A percentile compares a stretch with the other conserved stretches of the same genome.
Evolutionary conservation across 2,888 invertebrate species (phyloP).

Genomic region (Heliconius aoede): DNA sequence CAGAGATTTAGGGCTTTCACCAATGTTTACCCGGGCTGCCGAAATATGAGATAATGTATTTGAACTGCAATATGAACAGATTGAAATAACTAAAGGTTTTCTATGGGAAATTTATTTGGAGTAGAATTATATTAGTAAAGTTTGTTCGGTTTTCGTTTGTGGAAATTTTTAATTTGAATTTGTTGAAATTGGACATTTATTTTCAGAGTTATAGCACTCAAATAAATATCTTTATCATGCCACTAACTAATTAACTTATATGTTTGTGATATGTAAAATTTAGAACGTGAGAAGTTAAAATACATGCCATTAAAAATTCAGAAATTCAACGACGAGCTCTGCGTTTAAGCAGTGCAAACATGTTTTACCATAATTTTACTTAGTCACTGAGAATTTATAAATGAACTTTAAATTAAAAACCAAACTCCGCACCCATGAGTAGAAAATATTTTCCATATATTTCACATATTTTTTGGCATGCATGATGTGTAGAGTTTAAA

Average conservation of each 20-base stretch:
- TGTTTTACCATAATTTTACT: conserved; percentile 3
- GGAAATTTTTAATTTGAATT: not conserved
- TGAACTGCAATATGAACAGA: conserved; percentile 60
- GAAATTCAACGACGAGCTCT: not conserved
- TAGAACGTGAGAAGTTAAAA: not conserved
- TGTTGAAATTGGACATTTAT: not conserved
- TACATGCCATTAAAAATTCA: not conserved
- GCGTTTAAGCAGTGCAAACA: not conserved
- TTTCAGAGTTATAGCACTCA: too few species aligned
- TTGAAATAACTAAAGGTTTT: conserved; percentile 31
- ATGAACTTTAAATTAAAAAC: not conserved
- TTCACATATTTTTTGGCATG: too few species aligned
- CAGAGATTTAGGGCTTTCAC: conserved; percentile 66
- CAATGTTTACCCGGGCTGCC: conserved; percentile 62
- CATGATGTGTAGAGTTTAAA: too few species aligned
- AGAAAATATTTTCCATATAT: too few species aligned
- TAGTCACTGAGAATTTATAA: conserved; percentile 1
- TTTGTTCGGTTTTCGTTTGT: not conserved
- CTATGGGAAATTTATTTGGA: not conserved
- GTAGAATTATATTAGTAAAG: conserved; percentile 7
- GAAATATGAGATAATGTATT: conserved; percentile 71
- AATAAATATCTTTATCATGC: too few species aligned
- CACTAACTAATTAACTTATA: too few species aligned
- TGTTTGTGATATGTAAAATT: too few species aligned
- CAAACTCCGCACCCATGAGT: too few species aligned